Conservation (phyloP, 2,797 vertebrate genomes). For the Diplodus puntazzo region DNA sequence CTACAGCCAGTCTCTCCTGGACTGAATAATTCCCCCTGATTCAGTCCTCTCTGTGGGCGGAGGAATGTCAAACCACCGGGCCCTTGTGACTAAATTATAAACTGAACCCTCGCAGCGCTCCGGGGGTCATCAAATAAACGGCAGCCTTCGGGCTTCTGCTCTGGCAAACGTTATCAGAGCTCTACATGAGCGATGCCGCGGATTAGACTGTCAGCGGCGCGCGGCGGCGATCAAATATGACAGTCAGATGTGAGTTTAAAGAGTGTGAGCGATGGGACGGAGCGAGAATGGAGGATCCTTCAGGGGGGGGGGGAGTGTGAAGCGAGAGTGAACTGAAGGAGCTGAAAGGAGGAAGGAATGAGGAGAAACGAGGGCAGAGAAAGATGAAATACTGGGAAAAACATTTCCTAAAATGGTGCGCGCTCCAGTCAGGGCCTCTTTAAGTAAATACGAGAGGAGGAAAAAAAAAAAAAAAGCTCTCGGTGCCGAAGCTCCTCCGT, state of each 20-base stretch:
- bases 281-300: slow-evolving; percentile 11
- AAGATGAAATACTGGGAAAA: slow-evolving; percentile 34
- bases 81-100: slow-evolving; percentile 74
- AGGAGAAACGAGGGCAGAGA: slow-evolving; percentile 19
- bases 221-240: slow-evolving; percentile 35
- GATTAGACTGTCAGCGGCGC: slow-evolving; percentile 41
- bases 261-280: slow-evolving; percentile 29
- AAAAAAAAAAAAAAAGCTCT: slow-evolving; percentile 28
- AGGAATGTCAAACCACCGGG: slow-evolving; percentile 66
- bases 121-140: slow-evolving; percentile 55
- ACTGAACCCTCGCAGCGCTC: slow-evolving; percentile 40
- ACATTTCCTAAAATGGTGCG: slow-evolving; percentile 47
- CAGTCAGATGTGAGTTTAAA: slow-evolving; percentile 42
- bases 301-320: background rate
- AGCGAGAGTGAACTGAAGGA: slow-evolving; percentile 5
- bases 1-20: slow-evolving; percentile 51
- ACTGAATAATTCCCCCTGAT: slow-evolving; percentile 71
- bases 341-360: slow-evolving; percentile 20
- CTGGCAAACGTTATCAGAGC: slow-evolving; percentile 55
- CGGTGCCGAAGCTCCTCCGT: slow-evolving; percentile 50
- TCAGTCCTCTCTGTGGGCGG: slow-evolving; percentile 63
- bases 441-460: slow-evolving; percentile 49
- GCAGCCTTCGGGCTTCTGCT: slow-evolving; percentile 42
- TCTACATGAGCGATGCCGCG: slow-evolving; percentile 12
- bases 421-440: slow-evolving; percentile 38